phyloP scores from a whole-genome alignment of 2,888 invertebrate species.

The Napeogenes inachia region DNA sequence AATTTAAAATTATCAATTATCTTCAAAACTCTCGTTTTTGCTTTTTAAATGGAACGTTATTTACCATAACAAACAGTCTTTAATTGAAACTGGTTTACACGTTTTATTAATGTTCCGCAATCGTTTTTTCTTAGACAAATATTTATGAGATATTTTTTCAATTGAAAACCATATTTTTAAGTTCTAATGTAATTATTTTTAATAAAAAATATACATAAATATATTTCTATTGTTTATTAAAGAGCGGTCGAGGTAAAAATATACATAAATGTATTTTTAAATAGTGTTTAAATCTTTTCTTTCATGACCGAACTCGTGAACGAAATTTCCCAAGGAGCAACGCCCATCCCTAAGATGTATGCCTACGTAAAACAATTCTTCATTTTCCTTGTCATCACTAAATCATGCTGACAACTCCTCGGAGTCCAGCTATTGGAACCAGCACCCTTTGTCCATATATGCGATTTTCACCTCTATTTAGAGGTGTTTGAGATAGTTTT shows the following conservation, averaged over 20 bases:
- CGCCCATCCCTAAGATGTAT: conserved; percentile 47
- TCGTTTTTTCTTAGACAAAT: too few relatives aligned
- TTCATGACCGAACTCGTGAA: conserved; percentile 15
- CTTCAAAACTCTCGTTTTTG: background rate
- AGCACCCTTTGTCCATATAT: conserved; percentile 23
- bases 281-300: conserved; percentile 2
- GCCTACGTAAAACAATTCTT: conserved; percentile 42
- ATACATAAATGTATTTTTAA: background rate
- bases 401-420: conserved; percentile 44
- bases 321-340: conserved; percentile 39
- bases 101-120: background rate
- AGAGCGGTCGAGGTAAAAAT: too few relatives aligned
- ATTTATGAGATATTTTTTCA: too few relatives aligned
- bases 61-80: background rate
- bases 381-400: conserved; percentile 41
- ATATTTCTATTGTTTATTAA: too few relatives aligned
- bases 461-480: conserved; percentile 27
- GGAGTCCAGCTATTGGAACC: conserved; percentile 35
- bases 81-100: background rate
- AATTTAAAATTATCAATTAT: conserved; percentile 3
- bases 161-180: too few relatives aligned
- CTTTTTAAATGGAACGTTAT: conserved; percentile 2
- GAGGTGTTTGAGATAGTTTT: conserved; percentile 21
- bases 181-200: too few relatives aligned
- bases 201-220: too few relatives aligned